These are phyloP conservation scores for Melanocharis versteri DNA, from an alignment of 2,113 vertebrate species.

Conservation along the genomic window DNA sequence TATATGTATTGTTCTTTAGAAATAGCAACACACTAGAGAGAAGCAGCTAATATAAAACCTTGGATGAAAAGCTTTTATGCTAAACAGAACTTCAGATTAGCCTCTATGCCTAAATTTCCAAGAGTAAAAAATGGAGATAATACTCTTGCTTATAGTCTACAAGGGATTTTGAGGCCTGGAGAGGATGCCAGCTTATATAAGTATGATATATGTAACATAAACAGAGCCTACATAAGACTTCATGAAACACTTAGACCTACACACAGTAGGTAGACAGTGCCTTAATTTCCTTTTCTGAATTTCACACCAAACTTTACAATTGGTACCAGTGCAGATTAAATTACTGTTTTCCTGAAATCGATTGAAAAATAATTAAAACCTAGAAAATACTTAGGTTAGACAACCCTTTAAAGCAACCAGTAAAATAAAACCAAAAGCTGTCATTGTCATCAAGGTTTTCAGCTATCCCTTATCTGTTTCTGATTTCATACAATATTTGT, in stretches of 20 bases:
- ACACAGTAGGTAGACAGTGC: background rate
- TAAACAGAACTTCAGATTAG: slow-evolving; percentile 53
- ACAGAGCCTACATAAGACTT: background rate
- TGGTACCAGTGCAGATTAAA: background rate
- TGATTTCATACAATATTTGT: background rate
- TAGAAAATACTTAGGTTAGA: background rate
- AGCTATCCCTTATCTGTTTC: background rate
- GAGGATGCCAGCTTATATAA: background rate
- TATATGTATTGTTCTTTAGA: slow-evolving; percentile 22
- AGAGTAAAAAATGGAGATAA: slow-evolving; percentile 31
- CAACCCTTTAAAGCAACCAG: background rate
- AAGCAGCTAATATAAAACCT: slow-evolving; percentile 8
- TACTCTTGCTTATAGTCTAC: slow-evolving; percentile 1
- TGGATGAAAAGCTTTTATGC: slow-evolving; percentile 43
- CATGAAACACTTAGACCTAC: background rate
- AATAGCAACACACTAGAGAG: slow-evolving; percentile 20
- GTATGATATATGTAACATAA: background rate
- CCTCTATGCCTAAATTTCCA: slow-evolving; percentile 16
- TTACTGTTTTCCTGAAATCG: background rate
- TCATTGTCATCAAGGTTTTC: background rate
- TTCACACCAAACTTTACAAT: background rate
- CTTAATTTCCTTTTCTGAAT: background rate
- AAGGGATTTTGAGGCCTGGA: background rate
- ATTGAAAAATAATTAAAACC: background rate
- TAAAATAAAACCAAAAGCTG: background rate